These are phyloP conservation scores for Amblyteles armatorius DNA, from an alignment of 2,888 invertebrate genomes.

Conservation along the genomic window DNA sequence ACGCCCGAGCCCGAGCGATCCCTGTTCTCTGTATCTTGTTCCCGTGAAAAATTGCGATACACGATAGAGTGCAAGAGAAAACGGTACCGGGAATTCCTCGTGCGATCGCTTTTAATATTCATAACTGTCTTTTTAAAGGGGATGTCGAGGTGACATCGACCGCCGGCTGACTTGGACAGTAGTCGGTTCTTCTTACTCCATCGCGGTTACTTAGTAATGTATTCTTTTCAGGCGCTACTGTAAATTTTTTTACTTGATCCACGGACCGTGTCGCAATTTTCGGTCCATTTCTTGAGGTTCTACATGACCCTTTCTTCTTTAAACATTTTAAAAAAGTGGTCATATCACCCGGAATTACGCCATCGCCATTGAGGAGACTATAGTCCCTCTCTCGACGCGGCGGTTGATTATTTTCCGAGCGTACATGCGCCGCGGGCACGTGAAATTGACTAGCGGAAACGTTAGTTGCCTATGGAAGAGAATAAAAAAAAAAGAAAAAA, in stretches of 20 bases:
- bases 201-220: too few species aligned
- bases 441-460: neutral
- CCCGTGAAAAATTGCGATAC: neutral
- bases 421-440: neutral
- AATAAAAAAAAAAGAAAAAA: neutral
- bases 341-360: neutral
- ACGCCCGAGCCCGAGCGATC: slow-evolving; percentile 9
- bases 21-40: neutral
- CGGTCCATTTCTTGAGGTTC: neutral
- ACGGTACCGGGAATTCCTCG: neutral
- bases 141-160: too few species aligned
- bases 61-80: neutral
- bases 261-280: neutral
- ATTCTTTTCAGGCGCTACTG: too few species aligned
- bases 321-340: neutral
- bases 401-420: slow-evolving; percentile 3
- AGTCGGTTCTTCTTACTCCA: neutral
- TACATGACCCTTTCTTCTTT: neutral
- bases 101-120: neutral
- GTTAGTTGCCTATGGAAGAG: neutral
- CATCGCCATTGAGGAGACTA: neutral
- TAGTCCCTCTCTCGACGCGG: neutral
- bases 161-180: neutral
- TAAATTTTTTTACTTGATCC: too few species aligned
- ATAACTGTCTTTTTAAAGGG: neutral